A percentile compares a stretch with the other conserved stretches of the same genome.
phyloP scores from a whole-genome alignment of 2,113 vertebrate species.

The Montifringilla adamsi region DNA sequence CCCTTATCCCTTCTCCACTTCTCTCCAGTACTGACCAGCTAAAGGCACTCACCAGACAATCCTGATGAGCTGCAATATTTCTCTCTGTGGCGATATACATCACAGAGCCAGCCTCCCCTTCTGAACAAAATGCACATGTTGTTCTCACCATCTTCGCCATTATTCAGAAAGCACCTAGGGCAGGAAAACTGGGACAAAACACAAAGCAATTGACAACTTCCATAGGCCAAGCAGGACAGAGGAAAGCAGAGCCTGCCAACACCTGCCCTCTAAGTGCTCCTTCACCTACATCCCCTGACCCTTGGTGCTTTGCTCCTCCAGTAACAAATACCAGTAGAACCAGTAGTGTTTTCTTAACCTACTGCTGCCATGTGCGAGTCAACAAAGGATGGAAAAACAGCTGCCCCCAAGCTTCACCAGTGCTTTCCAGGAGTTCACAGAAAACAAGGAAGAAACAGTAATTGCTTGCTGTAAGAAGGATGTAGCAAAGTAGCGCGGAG shows the following conservation, averaged over 20 bases:
- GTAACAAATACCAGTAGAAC: not conserved
- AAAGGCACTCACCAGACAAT: constrained; percentile 74
- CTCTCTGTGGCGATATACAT: constrained; percentile 67
- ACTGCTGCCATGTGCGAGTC: not conserved
- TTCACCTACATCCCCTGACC: not conserved
- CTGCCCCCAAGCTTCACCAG: not conserved
- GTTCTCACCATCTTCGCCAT: constrained; percentile 73
- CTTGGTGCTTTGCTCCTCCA: not conserved
- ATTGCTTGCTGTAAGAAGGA: not conserved
- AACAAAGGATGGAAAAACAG: not conserved
- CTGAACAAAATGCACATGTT: constrained; percentile 64
- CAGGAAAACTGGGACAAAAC: constrained; percentile 3
- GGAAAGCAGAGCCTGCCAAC: not conserved
- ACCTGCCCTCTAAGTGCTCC: not conserved
- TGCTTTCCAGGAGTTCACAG: not conserved
- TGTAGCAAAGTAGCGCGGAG: not conserved
- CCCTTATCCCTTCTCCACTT: not conserved
- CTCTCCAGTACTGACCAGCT: not conserved
- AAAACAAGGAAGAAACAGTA: not conserved
- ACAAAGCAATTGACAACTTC: not conserved
- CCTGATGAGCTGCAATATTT: constrained; percentile 73
- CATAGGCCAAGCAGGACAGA: not conserved
- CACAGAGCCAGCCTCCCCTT: constrained; percentile 45
- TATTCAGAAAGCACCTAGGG: constrained; percentile 32
- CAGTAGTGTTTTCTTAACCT: not conserved